These are phyloP conservation scores for Heliconius congener DNA, from an alignment of 1,140 invertebrate genomes.

Conservation along the genomic window DNA sequence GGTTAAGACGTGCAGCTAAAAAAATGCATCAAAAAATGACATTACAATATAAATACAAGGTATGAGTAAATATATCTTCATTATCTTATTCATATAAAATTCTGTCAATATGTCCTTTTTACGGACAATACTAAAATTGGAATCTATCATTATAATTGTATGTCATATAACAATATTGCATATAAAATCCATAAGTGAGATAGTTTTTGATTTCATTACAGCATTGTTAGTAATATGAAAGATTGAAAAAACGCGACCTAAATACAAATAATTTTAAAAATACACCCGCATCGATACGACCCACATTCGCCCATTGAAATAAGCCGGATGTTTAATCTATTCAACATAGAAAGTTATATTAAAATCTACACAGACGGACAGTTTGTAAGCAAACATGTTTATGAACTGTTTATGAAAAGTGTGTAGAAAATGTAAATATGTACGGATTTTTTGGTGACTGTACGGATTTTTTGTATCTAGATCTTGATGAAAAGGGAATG, in stretches of 20 bases:
- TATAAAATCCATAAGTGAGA: not conserved
- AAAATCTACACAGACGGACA: slow-evolving; percentile 10
- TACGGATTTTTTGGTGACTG: not conserved
- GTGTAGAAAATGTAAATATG: not conserved
- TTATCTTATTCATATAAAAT: too few relatives aligned
- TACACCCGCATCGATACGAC: slow-evolving; percentile 7
- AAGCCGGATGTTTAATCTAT: slow-evolving; percentile 15
- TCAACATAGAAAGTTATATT: slow-evolving; percentile 11
- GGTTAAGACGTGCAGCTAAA: too few relatives aligned
- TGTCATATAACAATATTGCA: too few relatives aligned
- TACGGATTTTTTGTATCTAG: not conserved
- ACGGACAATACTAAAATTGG: too few relatives aligned
- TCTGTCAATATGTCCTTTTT: too few relatives aligned
- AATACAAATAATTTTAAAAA: slow-evolving; percentile 12
- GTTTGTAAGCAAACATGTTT: slow-evolving; percentile 6
- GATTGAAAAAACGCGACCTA: not conserved
- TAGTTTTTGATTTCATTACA: not conserved
- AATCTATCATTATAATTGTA: too few relatives aligned
- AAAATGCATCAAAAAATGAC: too few relatives aligned
- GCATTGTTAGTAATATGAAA: not conserved
- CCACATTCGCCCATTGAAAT: slow-evolving; percentile 9
- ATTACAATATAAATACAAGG: too few relatives aligned
- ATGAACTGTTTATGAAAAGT: slow-evolving; percentile 10
- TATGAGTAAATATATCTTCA: too few relatives aligned
- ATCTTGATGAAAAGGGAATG: too few relatives aligned